Conservation (phyloP, 2,888 invertebrate genomes). For the Zaprionus bogoriensis region DNA sequence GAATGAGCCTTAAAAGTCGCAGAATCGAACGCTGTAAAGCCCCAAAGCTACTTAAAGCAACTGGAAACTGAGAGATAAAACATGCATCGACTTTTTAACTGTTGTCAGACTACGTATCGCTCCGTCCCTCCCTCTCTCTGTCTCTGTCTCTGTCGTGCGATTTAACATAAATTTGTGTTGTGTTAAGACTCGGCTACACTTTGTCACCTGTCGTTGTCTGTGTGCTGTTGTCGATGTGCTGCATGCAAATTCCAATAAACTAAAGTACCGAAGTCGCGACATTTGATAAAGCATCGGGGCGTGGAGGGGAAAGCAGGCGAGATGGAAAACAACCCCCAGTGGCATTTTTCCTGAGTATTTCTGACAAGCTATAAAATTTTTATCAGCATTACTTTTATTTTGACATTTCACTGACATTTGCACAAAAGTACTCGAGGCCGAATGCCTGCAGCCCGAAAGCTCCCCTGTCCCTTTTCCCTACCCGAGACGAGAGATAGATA, state of each 20-base stretch:
- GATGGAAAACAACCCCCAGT: slow-evolving; percentile 49
- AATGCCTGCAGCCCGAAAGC: slow-evolving; percentile 35
- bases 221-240: slow-evolving; percentile 15
- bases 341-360: slow-evolving; percentile 45
- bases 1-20: slow-evolving; percentile 28
- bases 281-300: slow-evolving; percentile 61
- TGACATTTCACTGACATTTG: slow-evolving; percentile 78
- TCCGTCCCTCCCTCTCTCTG: background rate
- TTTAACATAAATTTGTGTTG: slow-evolving; percentile 70
- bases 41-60: slow-evolving; percentile 61
- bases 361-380: slow-evolving; percentile 77
- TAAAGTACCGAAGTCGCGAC: slow-evolving; percentile 72
- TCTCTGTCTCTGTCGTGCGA: slow-evolving; percentile 47
- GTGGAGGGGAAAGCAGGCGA: slow-evolving; percentile 13
- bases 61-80: slow-evolving; percentile 56
- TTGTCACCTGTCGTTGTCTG: slow-evolving; percentile 48
- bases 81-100: slow-evolving; percentile 53
- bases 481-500: slow-evolving; percentile 40
- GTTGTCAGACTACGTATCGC: slow-evolving; percentile 34
- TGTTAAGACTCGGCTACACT: slow-evolving; percentile 25
- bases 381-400: slow-evolving; percentile 78
- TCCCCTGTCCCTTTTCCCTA: background rate
- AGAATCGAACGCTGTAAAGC: slow-evolving; percentile 19
- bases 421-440: slow-evolving; percentile 54
- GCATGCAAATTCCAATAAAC: slow-evolving; percentile 76